Base-by-base conservation (phyloP, 1,140 invertebrate species). In the Pseudobourletiella spinata region DNA sequence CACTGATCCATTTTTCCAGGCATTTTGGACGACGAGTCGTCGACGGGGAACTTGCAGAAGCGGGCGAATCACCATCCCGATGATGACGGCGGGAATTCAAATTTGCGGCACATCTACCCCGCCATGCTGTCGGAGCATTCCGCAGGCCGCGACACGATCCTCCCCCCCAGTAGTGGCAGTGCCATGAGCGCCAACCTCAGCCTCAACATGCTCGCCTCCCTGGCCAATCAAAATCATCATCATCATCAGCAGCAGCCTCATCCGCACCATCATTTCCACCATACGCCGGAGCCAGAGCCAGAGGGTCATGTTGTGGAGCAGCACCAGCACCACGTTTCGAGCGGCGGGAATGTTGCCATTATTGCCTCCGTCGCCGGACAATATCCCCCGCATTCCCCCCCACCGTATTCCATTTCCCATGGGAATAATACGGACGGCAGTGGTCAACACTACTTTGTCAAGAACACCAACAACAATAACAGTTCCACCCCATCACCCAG, bases 341-440 rank as follows among this genome's bases (percentile, higher is more conserved):
- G 8, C 32, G n/a, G 32, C 51, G 52, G 30, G n/a, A 43, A 46
- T 56, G 35, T 61, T 15, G 64, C 55, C 18, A 50, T 62, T 15
- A 62, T 62, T 16, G 64, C 51, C 2, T 56, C 59, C 2, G 59
- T 50, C 3, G 64, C 59, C 2, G 63, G 64, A 42, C 57, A 61
- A 16, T 66, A 59, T 42, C 64, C 60, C 1, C 62, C 28, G 29
- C 64, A 66, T 43, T 66, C 64, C 20, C 56, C 61, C 28, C 61
- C 61, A 18, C 56, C 61, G 1, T 66, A 66, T 50, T 50, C 55
- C 25, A 20, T 28, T 20, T 3, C 14, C 32, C 25, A 30, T 8
- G 58, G 43, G 3, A 55, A 32, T 43, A 64, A 16, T 22, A 8
- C 50, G 30, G 54, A 51, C 50, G 30, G 44, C 18, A 42, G 11